These are phyloP conservation scores for Adrianichthys oophorus DNA, from an alignment of 2,797 vertebrate genomes.

Conservation along the genomic window DNA sequence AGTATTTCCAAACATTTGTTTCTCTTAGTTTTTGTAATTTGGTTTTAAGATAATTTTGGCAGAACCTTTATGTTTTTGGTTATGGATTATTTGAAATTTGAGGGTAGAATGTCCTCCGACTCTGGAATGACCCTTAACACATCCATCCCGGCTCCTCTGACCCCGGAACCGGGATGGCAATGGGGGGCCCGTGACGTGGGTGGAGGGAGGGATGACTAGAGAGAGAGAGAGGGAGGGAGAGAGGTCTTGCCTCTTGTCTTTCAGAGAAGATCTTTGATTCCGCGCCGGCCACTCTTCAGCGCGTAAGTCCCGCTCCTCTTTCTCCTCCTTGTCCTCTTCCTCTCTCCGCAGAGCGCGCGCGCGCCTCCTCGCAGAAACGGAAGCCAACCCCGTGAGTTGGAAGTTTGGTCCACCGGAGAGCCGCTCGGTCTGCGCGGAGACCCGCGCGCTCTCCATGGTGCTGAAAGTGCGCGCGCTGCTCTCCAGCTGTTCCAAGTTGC, in stretches of 20 bases:
- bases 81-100: too few relatives aligned
- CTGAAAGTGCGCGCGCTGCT: constrained; percentile 32
- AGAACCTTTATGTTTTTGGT: too few relatives aligned
- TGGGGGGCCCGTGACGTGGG: constrained; percentile 51
- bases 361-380: too few relatives aligned
- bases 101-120: too few relatives aligned
- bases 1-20: too few relatives aligned
- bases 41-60: too few relatives aligned
- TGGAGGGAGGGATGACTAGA: constrained; percentile 26
- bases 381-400: too few relatives aligned
- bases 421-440: background rate
- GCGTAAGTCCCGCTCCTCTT: constrained; percentile 53
- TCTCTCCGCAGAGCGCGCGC: background rate
- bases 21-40: too few relatives aligned
- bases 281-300: constrained; percentile 42
- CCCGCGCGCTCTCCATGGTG: constrained; percentile 65
- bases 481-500: background rate
- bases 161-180: background rate
- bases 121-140: too few relatives aligned
- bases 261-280: constrained; percentile 59
- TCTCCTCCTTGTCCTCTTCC: background rate
- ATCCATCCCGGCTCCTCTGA: background rate
- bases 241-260: constrained; percentile 66
- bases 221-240: constrained; percentile 60
- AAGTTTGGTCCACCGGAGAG: too few relatives aligned